These are phyloP conservation scores for Crambe crambe DNA, from an alignment of 37 sponge, comb jelly and placozoan genomes.

Conservation along the genomic window DNA sequence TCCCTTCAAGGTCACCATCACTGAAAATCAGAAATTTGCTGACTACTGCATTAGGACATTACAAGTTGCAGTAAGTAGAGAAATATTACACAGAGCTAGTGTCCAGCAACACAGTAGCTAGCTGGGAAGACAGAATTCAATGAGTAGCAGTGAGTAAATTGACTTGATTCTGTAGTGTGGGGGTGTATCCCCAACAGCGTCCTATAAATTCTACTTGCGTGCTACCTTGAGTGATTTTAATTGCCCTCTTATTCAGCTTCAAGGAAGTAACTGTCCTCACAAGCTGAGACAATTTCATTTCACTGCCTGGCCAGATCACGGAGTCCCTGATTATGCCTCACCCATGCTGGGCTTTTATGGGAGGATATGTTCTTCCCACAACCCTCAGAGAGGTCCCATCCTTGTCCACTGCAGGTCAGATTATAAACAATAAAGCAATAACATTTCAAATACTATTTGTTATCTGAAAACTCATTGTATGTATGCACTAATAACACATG, in stretches of 20 bases:
- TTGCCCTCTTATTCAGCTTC: neutral
- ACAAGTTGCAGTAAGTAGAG: constrained; percentile 39
- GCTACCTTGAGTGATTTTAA: no score
- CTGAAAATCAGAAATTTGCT: constrained; percentile 43
- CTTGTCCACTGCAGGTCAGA: constrained; percentile 65
- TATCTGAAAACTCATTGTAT: neutral
- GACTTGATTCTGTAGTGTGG: no score
- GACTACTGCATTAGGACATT: constrained; percentile 59
- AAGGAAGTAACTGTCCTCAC: neutral
- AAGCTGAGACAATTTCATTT: constrained; percentile 64
- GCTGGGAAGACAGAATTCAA: no score
- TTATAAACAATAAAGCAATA: no score
- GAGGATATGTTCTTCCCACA: constrained; percentile 24
- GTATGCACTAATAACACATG: neutral
- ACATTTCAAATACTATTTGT: no score
- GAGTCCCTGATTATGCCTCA: constrained; percentile 70
- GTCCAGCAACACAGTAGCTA: no score
- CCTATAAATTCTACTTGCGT: no score
- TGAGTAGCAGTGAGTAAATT: no score
- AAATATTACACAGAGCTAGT: no score
- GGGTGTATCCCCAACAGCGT: no score
- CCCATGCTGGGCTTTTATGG: constrained; percentile 51
- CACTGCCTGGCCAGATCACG: constrained; percentile 79
- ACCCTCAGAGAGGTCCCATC: constrained; percentile 17
- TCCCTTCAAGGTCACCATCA: constrained; percentile 48